A percentile compares a stretch with the other conserved stretches of the same genome.
Conservation (phyloP, 2,888 invertebrate species). For the Cryptus viduatorius region DNA sequence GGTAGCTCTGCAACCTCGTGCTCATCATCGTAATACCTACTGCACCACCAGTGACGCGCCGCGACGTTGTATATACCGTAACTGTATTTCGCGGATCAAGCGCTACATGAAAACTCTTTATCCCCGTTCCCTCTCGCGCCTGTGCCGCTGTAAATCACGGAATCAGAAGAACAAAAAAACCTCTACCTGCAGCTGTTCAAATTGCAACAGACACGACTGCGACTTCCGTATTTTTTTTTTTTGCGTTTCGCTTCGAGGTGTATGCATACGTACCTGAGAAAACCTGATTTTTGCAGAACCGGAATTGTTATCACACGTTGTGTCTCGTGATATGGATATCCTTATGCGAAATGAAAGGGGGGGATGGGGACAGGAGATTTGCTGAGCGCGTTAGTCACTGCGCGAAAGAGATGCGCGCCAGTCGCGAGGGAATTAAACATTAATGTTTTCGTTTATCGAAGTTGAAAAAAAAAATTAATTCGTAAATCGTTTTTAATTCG, state of each 20-base stretch:
- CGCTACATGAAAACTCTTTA: conserved; percentile 51
- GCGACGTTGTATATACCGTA: conserved; percentile 5
- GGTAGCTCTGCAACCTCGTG: conserved; percentile 50
- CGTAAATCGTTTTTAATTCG: no score
- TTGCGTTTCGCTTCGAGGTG: neutral
- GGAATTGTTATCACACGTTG: neutral
- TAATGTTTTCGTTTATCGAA: no score
- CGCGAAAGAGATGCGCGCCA: no score
- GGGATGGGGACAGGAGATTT: no score
- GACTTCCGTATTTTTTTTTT: conserved; percentile 41
- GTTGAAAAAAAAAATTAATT: no score
- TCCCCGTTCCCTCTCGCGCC: conserved; percentile 22
- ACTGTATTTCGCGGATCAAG: conserved; percentile 56
- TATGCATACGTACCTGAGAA: neutral
- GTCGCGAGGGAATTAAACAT: no score
- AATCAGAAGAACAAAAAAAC: conserved; percentile 3
- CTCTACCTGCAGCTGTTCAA: conserved; percentile 7
- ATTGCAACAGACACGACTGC: neutral
- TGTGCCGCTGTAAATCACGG: conserved; percentile 25
- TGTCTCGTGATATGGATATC: neutral
- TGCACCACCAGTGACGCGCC: conserved; percentile 24
- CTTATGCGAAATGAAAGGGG: neutral
- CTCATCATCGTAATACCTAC: conserved; percentile 41
- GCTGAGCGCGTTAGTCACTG: no score
- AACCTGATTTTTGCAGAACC: neutral